These are phyloP conservation scores for Ochotona princeps DNA, from an alignment of 2,113 vertebrate species.

Conservation along the genomic window DNA sequence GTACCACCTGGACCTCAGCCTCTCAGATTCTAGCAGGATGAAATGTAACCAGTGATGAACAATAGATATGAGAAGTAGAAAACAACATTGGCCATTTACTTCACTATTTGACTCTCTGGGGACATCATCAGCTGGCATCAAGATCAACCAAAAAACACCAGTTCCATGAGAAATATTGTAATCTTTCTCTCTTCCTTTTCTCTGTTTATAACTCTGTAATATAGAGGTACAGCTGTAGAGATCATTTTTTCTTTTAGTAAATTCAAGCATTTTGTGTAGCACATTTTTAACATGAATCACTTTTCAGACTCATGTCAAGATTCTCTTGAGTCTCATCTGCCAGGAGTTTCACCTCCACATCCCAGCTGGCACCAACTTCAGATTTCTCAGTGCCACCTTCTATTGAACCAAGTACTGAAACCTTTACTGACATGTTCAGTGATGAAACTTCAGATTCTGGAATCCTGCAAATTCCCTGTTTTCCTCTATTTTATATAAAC, in stretches of 20 bases:
- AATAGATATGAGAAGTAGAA: not conserved
- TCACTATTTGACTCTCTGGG: not conserved
- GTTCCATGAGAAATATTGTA: not conserved
- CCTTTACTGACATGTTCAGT: not conserved
- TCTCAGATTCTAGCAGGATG: constrained; percentile 2
- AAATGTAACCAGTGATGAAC: too few relatives aligned
- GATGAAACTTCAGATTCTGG: not conserved
- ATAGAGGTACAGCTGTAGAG: not conserved
- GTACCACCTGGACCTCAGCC: not conserved
- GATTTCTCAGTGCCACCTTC: not conserved
- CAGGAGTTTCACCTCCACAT: not conserved
- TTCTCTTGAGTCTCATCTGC: not conserved
- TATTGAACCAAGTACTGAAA: not conserved
- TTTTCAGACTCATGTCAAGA: not conserved
- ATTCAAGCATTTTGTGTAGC: not conserved
- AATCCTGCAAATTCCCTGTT: not conserved
- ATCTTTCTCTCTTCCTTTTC: not conserved
- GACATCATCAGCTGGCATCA: not conserved
- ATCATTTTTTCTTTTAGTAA: not conserved
- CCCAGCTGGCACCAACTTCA: not conserved
- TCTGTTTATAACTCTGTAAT: not conserved
- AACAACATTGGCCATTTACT: not conserved
- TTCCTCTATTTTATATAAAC: not conserved
- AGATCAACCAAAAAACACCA: not conserved
- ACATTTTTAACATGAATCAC: not conserved